A percentile compares a stretch with the other conserved stretches of the same genome.
Evolutionary conservation across 2,797 vertebrate genomes (phyloP).

Genomic region (Eulemur albifrons): DNA sequence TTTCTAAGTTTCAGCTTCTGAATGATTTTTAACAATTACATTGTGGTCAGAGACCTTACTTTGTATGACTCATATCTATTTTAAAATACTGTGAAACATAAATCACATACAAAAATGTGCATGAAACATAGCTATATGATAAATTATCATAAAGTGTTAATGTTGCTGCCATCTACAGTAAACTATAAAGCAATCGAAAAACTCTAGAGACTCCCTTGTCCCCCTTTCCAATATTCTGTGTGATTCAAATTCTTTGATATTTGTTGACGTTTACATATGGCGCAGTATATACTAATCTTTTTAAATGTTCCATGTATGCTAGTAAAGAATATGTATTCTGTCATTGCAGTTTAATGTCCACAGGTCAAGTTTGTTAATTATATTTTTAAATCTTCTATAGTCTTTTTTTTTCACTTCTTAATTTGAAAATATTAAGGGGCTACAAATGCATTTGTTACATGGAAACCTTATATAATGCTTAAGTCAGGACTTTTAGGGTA

Average conservation of each 20-base stretch:
- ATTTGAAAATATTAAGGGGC: no score
- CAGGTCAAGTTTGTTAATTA: background rate
- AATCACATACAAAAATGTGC: background rate
- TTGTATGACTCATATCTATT: background rate
- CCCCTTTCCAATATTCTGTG: background rate
- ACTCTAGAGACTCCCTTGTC: background rate
- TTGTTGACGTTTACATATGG: background rate
- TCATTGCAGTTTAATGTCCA: background rate
- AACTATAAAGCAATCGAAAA: background rate
- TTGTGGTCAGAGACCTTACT: background rate
- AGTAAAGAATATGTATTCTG: background rate
- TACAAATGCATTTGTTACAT: no score
- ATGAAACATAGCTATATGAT: background rate
- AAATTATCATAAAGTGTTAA: background rate
- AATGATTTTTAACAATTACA: background rate
- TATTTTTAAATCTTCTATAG: background rate
- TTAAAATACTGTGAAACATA: background rate
- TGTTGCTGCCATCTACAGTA: background rate
- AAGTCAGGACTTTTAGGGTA: no score
- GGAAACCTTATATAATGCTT: no score
- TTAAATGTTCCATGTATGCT: background rate
- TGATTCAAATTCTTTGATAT: background rate
- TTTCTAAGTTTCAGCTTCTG: background rate
- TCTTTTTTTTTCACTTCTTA: background rate
- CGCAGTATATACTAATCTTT: background rate